Evolutionary conservation across 2,888 invertebrate genomes (phyloP).

Genomic region (Dyspetes luteomarginatus): DNA sequence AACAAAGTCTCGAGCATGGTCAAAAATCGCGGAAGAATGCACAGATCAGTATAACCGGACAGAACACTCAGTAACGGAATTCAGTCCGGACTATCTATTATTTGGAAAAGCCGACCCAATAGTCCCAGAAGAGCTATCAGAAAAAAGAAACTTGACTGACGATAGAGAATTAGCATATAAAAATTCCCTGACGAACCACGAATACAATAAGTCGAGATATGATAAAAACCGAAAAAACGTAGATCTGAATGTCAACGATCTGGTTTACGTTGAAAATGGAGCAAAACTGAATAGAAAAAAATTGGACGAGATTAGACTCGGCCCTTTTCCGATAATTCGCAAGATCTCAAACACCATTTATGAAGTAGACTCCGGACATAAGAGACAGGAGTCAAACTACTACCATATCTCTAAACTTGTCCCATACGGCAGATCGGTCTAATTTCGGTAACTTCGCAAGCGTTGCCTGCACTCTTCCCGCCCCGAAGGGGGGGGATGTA

Average conservation of each 20-base stretch:
- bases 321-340: slow-evolving; percentile 57
- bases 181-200: slow-evolving; percentile 62
- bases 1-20: slow-evolving; percentile 65
- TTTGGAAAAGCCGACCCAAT: slow-evolving; percentile 59
- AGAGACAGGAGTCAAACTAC: slow-evolving; percentile 56
- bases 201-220: slow-evolving; percentile 64
- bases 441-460: slow-evolving; percentile 33
- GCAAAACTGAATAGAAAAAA: slow-evolving; percentile 66
- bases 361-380: slow-evolving; percentile 55
- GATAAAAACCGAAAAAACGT: slow-evolving; percentile 63
- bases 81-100: slow-evolving; percentile 66
- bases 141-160: slow-evolving; percentile 50
- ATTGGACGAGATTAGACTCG: slow-evolving; percentile 64
- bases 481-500: too few species aligned
- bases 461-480: too few species aligned
- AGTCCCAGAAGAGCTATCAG: slow-evolving; percentile 59
- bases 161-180: slow-evolving; percentile 64
- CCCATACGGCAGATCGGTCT: slow-evolving; percentile 34
- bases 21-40: slow-evolving; percentile 68
- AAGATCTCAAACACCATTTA: slow-evolving; percentile 61
- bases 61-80: slow-evolving; percentile 67
- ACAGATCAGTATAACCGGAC: slow-evolving; percentile 68
- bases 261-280: slow-evolving; percentile 68
- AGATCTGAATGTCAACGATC: slow-evolving; percentile 61
- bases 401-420: slow-evolving; percentile 57